Conservation (phyloP, 2,797 vertebrate genomes). For the Mionectes olivaceus region DNA sequence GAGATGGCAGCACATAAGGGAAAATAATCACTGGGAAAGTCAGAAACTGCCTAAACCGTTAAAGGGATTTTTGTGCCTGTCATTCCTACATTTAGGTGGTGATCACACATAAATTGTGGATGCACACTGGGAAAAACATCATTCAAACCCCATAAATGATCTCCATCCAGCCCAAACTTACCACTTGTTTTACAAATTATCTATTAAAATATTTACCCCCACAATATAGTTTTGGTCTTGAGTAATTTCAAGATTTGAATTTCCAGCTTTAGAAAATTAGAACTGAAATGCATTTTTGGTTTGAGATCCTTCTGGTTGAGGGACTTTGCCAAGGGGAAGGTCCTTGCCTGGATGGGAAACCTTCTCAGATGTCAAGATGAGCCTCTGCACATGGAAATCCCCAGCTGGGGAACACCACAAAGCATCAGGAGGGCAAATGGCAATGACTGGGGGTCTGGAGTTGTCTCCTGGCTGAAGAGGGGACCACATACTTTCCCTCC, state of each 20-base stretch:
- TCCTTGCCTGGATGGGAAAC: not conserved
- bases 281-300: not conserved
- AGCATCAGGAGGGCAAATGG: not conserved
- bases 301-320: not conserved
- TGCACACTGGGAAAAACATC: not conserved
- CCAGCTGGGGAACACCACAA: not conserved
- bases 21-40: not conserved
- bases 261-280: not conserved
- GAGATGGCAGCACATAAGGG: constrained; percentile 49
- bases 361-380: not conserved
- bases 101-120: not conserved
- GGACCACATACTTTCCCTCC: not conserved
- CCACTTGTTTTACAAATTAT: not conserved
- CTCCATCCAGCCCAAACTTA: not conserved
- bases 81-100: not conserved
- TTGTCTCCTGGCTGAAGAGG: not conserved
- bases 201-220: not conserved
- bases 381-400: not conserved
- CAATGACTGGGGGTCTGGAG: not conserved
- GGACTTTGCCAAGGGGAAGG: not conserved
- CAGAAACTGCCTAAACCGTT: not conserved
- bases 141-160: not conserved
- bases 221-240: not conserved
- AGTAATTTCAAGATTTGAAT: not conserved
- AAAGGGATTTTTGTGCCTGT: not conserved